Evolutionary conservation across 2,797 vertebrate genomes (phyloP).

Genomic region (Leptodactylus fallax): DNA sequence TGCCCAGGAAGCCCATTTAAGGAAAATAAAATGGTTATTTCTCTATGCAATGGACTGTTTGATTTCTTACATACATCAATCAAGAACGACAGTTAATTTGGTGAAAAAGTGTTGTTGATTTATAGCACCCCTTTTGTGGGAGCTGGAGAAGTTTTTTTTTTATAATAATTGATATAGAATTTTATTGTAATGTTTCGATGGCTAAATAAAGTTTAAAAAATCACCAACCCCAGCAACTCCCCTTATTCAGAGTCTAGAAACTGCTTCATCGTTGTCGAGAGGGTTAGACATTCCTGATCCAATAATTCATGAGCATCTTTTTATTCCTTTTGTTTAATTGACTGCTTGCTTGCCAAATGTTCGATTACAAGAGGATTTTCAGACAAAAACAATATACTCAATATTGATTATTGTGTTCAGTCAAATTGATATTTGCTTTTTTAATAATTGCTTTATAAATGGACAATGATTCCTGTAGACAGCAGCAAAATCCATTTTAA

Average conservation of each 20-base stretch:
- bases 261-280: not conserved
- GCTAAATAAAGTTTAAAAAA: no score
- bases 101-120: no score
- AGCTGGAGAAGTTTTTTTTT: no score
- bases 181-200: no score
- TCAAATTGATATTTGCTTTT: not conserved
- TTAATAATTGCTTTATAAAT: slow-evolving; percentile 14
- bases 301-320: not conserved
- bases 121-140: no score
- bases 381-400: not conserved
- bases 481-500: not conserved
- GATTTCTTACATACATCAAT: no score
- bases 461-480: not conserved
- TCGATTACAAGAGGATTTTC: not conserved
- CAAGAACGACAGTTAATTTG: no score
- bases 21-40: no score
- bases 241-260: not conserved
- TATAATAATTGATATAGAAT: no score
- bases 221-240: not conserved
- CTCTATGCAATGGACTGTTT: no score
- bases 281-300: not conserved
- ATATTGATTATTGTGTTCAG: not conserved
- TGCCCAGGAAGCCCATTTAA: no score
- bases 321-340: not conserved
- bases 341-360: not conserved